Evolutionary conservation across 2,888 invertebrate genomes (phyloP), one percentile per base, ranked within the genome.

Genomic region (Microdon myrmicae): DNA sequence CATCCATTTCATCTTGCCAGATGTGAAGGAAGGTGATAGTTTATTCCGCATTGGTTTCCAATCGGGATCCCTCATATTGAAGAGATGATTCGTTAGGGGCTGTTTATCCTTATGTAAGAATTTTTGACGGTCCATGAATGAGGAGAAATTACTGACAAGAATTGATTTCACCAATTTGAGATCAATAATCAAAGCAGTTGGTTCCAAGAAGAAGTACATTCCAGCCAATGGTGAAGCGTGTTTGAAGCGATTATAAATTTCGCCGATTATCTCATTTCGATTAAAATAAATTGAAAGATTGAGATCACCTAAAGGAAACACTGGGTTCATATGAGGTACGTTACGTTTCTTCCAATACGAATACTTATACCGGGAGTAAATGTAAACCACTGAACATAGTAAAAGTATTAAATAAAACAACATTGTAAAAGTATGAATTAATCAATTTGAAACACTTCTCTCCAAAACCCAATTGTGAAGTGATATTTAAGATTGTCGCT

Each of bases 1-100:
- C 81, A 83, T 81, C 6, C 71, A 73, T 58, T 81, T 83, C 72
- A 83, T 81, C 70, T 82, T 83, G 1, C 81, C 81, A 0, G 81
- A 79, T 0, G 82, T 81, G 51, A 83, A 83, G 0, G 81, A 81
- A 1, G 83, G 81, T 2, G 81, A 76, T 1, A 83, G 60, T 37
- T 81, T 81, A 0, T 72, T 64, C 16, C 83, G 69, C 38, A 83
- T 61, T 2, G 71, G 67, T 23, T 78, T 81, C 84, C 84, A 84
- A 25, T 78, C 73, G 1, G 74, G 69, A 3, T 79, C 81, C 0
- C 73, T 70, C 10, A 78, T 25, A 23, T 67, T 66, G 43, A 80
- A 75, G 2, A 82, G 69, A 69, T 80, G 71, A 0, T 64, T 74
- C 0, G 71, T 22, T 0, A 81, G 19, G 0, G 80, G 79, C n/a